Evolutionary conservation across 2,797 vertebrate genomes (phyloP).

Genomic region (Cossypha dichroa): DNA sequence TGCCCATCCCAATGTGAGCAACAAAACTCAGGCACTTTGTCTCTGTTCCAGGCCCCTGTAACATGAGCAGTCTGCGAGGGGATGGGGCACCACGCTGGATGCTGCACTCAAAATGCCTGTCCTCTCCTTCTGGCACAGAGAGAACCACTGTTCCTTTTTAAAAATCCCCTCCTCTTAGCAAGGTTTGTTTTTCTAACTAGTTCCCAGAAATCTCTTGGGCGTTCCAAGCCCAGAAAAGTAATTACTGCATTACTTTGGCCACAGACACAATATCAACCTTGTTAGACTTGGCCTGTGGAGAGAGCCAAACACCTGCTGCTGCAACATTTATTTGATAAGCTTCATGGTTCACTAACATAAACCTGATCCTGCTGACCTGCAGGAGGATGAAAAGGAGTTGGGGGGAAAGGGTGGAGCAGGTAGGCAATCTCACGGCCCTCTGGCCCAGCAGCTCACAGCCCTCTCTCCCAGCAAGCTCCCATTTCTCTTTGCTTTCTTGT

Average conservation of each 20-base stretch:
- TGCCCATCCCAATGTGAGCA: constrained; percentile 46
- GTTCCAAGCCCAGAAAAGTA: constrained; percentile 64
- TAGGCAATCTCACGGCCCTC: constrained; percentile 33
- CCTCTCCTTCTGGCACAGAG: constrained; percentile 33
- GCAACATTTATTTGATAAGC: constrained; percentile 74
- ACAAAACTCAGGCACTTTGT: constrained; percentile 51
- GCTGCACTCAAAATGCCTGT: not conserved
- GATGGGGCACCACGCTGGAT: not conserved
- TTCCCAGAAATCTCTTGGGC: constrained; percentile 71
- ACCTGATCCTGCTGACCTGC: constrained; percentile 73
- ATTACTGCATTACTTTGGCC: constrained; percentile 59
- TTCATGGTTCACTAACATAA: constrained; percentile 67
- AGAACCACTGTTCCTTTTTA: constrained; percentile 36
- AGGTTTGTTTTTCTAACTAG: constrained; percentile 68
- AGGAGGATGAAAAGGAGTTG: constrained; percentile 66
- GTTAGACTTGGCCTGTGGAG: constrained; percentile 59
- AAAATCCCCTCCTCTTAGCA: constrained; percentile 63
- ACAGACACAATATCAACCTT: constrained; percentile 67
- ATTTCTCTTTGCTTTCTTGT: constrained; percentile 52
- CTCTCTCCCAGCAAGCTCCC: constrained; percentile 39
- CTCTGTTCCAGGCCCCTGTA: constrained; percentile 18
- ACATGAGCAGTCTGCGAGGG: not conserved
- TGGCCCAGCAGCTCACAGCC: not conserved
- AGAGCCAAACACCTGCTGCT: constrained; percentile 74
- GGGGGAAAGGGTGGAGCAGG: constrained; percentile 36